Percentiles rank a stretch among this genome's conserved stretches.
Conservation (phyloP, 2,888 invertebrate genomes). For the Perithous albicinctus region DNA sequence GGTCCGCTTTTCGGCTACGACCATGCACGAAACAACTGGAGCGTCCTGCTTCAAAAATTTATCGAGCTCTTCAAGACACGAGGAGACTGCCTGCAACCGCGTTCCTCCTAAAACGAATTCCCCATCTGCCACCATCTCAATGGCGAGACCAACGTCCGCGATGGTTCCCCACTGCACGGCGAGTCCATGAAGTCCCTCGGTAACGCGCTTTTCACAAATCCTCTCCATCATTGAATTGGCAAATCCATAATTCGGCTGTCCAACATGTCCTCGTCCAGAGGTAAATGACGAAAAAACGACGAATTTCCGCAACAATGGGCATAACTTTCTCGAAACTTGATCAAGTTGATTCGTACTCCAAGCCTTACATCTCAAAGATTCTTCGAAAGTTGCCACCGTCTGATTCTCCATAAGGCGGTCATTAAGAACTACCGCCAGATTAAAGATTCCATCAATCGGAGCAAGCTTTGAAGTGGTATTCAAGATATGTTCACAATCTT, state of each 20-base stretch:
- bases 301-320: slow-evolving; percentile 85
- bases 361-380: slow-evolving; percentile 87
- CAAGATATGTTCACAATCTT: slow-evolving; percentile 90
- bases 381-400: slow-evolving; percentile 85
- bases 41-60: slow-evolving; percentile 88
- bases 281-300: slow-evolving; percentile 89
- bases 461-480: slow-evolving; percentile 85
- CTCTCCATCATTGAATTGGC: slow-evolving; percentile 86
- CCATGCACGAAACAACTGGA: slow-evolving; percentile 92
- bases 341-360: slow-evolving; percentile 87
- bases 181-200: slow-evolving; percentile 85
- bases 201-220: slow-evolving; percentile 85
- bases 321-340: slow-evolving; percentile 85
- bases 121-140: slow-evolving; percentile 90
- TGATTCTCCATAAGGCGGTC: slow-evolving; percentile 87
- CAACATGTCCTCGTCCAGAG: slow-evolving; percentile 88
- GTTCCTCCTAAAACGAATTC: slow-evolving; percentile 92
- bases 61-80: slow-evolving; percentile 92
- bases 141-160: slow-evolving; percentile 91
- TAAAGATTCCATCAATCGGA: slow-evolving; percentile 88
- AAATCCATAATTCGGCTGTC: slow-evolving; percentile 89
- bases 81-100: slow-evolving; percentile 93
- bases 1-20: slow-evolving; percentile 93
- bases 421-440: slow-evolving; percentile 87
- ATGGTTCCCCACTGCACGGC: slow-evolving; percentile 89